A percentile compares a stretch with the other conserved stretches of the same genome.
phyloP scores from a whole-genome alignment of 2,797 vertebrate species.

The Myoxocephalus aenaeus region DNA sequence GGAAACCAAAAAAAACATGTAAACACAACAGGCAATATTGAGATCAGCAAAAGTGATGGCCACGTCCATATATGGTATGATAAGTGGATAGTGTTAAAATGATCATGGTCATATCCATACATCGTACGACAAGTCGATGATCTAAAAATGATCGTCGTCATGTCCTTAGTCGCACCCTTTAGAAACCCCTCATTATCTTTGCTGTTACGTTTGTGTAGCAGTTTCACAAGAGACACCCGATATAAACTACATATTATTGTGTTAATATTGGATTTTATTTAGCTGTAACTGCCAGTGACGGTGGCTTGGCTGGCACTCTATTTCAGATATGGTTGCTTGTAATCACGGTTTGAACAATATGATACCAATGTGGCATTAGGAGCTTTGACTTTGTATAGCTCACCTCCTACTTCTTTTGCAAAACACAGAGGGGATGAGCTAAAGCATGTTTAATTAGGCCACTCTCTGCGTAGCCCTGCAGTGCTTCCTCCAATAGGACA shows the following conservation, averaged over 20 bases:
- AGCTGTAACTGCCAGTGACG: not conserved
- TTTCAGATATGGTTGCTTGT: not conserved
- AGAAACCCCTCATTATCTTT: not conserved
- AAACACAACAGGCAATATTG: not conserved
- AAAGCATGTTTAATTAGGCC: conserved; percentile 14
- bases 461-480: not conserved
- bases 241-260: not conserved
- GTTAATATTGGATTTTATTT: not conserved
- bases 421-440: not conserved
- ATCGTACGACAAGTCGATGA: not conserved
- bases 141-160: not conserved
- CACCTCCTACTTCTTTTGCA: conserved; percentile 4
- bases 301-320: not conserved
- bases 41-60: not conserved
- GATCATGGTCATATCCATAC: too few relatives aligned
- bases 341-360: not conserved
- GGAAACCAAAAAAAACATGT: not conserved
- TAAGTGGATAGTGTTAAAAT: not conserved
- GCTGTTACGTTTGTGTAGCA: not conserved
- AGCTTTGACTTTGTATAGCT: not conserved
- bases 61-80: not conserved
- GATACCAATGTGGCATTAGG: not conserved
- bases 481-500: conserved; percentile 11
- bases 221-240: not conserved
- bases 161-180: not conserved